A percentile compares a stretch with the other conserved stretches of the same genome.
Conservation (phyloP, 1,140 invertebrate species). For the Formica exsecta region DNA sequence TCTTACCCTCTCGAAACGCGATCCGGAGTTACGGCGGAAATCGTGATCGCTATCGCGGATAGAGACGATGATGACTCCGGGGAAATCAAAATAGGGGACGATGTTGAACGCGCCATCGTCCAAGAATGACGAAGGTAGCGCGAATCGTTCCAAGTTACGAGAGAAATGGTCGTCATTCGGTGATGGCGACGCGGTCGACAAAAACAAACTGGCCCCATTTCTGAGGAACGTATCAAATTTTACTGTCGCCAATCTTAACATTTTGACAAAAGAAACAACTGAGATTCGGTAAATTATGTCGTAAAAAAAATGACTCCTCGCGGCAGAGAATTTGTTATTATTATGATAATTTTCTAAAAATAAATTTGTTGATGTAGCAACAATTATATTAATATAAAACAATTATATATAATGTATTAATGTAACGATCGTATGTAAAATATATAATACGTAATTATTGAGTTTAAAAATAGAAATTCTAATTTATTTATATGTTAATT, state of each 20-base stretch:
- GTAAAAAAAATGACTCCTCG: not conserved
- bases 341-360: not conserved
- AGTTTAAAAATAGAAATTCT: not conserved
- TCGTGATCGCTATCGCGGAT: conserved; percentile 38
- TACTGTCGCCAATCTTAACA: conserved; percentile 22
- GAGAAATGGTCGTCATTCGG: conserved; percentile 31
- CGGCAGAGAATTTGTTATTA: not conserved
- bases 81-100: conserved; percentile 60
- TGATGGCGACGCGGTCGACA: not conserved
- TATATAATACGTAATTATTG: not conserved
- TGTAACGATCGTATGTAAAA: not conserved
- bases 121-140: conserved; percentile 31
- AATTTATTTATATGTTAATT: not conserved
- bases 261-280: not conserved
- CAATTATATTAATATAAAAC: not conserved
- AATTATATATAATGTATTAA: not conserved
- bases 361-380: not conserved
- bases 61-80: conserved; percentile 57
- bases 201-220: conserved; percentile 25
- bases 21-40: conserved; percentile 12
- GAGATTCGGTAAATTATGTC: not conserved
- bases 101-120: not conserved
- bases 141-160: conserved; percentile 39
- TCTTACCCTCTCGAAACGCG: not conserved
- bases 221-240: conserved; percentile 42